These are phyloP conservation scores for Trissonchulus latispiculum DNA, from an alignment of 2,888 invertebrate genomes.

Conservation along the genomic window DNA sequence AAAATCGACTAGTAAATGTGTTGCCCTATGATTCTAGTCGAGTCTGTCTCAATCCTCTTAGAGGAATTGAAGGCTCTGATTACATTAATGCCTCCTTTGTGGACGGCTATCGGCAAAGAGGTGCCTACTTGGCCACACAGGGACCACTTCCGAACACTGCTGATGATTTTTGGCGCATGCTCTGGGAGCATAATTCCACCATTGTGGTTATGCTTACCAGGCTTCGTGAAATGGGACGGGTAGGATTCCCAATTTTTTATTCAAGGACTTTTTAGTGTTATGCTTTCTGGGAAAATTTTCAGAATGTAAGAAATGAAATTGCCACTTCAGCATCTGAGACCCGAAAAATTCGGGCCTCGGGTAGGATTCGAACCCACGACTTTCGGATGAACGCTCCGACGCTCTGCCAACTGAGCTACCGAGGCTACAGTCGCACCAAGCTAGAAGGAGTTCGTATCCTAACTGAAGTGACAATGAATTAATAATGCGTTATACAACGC, in stretches of 20 bases:
- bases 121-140: constrained; percentile 94
- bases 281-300: too few relatives aligned
- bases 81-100: constrained; percentile 98
- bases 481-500: too few relatives aligned
- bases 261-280: too few relatives aligned
- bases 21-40: constrained; percentile 90
- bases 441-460: too few relatives aligned
- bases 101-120: constrained; percentile 59
- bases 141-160: constrained; percentile 93
- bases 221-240: constrained; percentile 90
- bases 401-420: too few relatives aligned
- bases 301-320: too few relatives aligned
- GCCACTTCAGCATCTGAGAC: too few relatives aligned
- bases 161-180: constrained; percentile 98
- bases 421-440: too few relatives aligned
- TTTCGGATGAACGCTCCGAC: too few relatives aligned
- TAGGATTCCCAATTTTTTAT: constrained; percentile 52
- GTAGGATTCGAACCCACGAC: too few relatives aligned
- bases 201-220: constrained; percentile 98
- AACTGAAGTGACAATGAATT: too few relatives aligned
- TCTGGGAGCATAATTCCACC: constrained; percentile 99
- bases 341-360: too few relatives aligned
- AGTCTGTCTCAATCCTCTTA: constrained; percentile 56
- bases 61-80: constrained; percentile 57
- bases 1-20: constrained; percentile 88